phyloP scores from a whole-genome alignment of 64 coral and sea anemone species.

The Orbicella faveolata region DNA sequence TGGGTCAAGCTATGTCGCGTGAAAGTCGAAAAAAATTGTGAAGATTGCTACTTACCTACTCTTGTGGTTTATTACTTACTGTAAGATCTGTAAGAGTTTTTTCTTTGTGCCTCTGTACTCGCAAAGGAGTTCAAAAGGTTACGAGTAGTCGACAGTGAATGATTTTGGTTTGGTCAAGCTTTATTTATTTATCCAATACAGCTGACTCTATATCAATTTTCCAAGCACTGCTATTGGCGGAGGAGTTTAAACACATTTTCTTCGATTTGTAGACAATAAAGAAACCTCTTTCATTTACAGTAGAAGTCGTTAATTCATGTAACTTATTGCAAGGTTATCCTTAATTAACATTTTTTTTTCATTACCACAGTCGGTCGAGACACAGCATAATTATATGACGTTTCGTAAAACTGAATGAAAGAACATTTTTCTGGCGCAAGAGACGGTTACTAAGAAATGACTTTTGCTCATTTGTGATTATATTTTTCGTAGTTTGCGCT shows the following conservation, averaged over 20 bases:
- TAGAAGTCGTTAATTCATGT: slow-evolving; percentile 46
- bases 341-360: slow-evolving; percentile 48
- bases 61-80: background rate
- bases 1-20: background rate
- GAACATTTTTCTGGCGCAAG: slow-evolving; percentile 10
- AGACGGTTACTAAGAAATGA: background rate
- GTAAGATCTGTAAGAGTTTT: background rate
- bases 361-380: slow-evolving; percentile 14
- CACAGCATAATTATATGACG: background rate
- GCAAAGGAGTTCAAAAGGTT: background rate
- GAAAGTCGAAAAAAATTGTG: background rate
- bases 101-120: background rate
- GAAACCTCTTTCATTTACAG: slow-evolving; percentile 34
- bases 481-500: background rate
- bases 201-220: background rate
- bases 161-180: background rate
- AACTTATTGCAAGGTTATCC: slow-evolving; percentile 30
- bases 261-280: slow-evolving; percentile 36
- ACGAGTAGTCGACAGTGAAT: background rate
- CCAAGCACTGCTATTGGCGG: slow-evolving; percentile 2
- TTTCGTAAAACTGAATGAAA: background rate
- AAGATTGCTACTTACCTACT: no score
- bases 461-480: background rate
- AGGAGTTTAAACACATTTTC: slow-evolving; percentile 26
- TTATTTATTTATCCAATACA: background rate